Evolutionary conservation across 2,113 vertebrate genomes (phyloP), one percentile per base, ranked within the genome.

Genomic region (Sinocyclocheilus anshuiensis): DNA sequence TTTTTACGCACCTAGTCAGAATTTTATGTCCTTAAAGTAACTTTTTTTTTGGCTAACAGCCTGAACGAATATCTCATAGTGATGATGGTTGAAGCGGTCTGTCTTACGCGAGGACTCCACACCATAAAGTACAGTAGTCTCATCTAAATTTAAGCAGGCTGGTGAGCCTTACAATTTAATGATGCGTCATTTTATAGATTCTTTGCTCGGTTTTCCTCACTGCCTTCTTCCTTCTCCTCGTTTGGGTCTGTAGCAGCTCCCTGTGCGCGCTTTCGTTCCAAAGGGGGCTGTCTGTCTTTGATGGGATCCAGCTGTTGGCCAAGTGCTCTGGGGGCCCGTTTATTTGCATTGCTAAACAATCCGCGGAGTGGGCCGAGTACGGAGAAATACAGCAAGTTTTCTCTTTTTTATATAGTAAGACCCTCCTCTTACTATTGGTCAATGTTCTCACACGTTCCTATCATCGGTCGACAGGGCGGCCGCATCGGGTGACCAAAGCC

Each of bases 321-420:
- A 87, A 89, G 88, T 24, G 88, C 89, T 92, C 93, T 88, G 94
- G 96, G 96, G 96, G 95, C 93, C 94, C 93, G 83, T 88, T 86
- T 91, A 96, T 97, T 97, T 97, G 96, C 97, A 96, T 97, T 95
- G 96, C 96, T 97, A 96, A 97, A 95, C 96, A 96, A 95, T 96
- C 94, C 81, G 95, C 93, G 92, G 92, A 82, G 89, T 79, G 82
- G 87, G 90, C 78, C 76, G 90, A 88, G 86, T 2, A 12, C 65
- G 79, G 83, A 84, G 83, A 95, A 95, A 94, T 93, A 93, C 94
- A 95, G 94, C 94, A 48, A 93, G 94, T 95, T 55, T 53, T 96
- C 95, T 96, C 96, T 96, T 96, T 96, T 94, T 55, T 72, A 74
- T 57, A 59, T 10, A 61, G 63, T 81, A 83, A 95, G 94, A 92